phyloP scores from a whole-genome alignment of 2,888 invertebrate species.

The Scrobipalpa costella region DNA sequence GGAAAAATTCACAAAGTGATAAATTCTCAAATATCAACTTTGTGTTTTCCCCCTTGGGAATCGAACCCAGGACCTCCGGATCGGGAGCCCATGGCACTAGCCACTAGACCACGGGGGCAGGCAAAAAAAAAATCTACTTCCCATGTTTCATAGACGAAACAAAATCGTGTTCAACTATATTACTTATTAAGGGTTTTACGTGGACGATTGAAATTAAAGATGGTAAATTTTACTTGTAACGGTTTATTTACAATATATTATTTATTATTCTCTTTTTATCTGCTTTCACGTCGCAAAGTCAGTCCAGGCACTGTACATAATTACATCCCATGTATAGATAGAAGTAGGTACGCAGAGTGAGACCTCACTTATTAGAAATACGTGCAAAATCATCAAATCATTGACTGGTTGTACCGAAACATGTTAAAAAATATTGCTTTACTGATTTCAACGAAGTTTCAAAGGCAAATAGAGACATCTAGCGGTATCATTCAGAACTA shows the following conservation, averaged over 20 bases:
- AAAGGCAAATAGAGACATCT: neutral
- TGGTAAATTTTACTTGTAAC: conserved; percentile 47
- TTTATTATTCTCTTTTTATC: conserved; percentile 74
- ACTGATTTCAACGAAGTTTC: neutral
- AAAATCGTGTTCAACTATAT: too few relatives aligned
- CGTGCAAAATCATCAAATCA: neutral
- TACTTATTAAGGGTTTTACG: neutral
- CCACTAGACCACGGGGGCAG: too few relatives aligned
- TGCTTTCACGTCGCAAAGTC: conserved; percentile 57
- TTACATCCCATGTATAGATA: conserved; percentile 41
- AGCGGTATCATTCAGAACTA: neutral
- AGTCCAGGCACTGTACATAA: conserved; percentile 70
- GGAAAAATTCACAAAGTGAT: too few relatives aligned
- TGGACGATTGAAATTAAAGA: neutral
- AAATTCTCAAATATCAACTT: too few relatives aligned
- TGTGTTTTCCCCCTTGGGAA: too few relatives aligned
- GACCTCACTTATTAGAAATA: conserved; percentile 66
- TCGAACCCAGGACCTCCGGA: too few relatives aligned
- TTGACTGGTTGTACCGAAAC: neutral
- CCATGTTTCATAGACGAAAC: too few relatives aligned
- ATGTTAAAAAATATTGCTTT: neutral
- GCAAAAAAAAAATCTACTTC: too few relatives aligned
- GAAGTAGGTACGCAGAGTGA: conserved; percentile 47
- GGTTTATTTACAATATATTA: conserved; percentile 80
- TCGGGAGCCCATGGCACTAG: too few relatives aligned